phyloP scores from a whole-genome alignment of 2,888 invertebrate genomes.

The Eupeodes luniger region DNA sequence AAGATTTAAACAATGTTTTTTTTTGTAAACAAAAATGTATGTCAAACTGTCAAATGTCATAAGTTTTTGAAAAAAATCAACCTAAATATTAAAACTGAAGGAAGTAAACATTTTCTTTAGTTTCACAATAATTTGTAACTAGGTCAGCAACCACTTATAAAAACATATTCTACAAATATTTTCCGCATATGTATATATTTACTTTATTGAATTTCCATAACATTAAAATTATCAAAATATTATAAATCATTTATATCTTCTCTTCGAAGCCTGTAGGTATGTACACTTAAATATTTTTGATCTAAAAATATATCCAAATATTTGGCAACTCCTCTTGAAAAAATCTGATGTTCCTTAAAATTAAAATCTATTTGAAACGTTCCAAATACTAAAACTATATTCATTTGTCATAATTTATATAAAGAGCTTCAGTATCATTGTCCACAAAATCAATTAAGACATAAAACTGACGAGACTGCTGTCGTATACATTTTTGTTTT shows the following conservation, averaged over 20 bases:
- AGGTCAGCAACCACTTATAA: constrained; percentile 13
- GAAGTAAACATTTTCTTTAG: background rate
- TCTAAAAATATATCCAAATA: constrained; percentile 19
- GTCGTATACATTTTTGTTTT: background rate
- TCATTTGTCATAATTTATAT: background rate
- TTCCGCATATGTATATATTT: background rate
- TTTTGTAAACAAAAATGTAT: background rate
- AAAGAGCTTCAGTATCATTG: constrained; percentile 13
- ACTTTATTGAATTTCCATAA: background rate
- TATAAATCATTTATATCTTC: background rate
- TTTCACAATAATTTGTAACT: background rate
- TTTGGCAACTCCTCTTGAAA: constrained; percentile 15
- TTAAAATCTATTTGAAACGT: constrained; percentile 13
- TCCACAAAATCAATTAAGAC: constrained; percentile 28
- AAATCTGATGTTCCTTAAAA: constrained; percentile 20
- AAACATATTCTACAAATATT: background rate
- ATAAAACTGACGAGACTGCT: constrained; percentile 1
- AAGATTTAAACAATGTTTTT: background rate
- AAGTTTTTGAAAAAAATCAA: background rate
- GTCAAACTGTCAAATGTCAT: background rate
- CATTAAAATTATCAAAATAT: background rate
- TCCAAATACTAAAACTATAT: background rate
- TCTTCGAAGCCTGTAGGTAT: background rate
- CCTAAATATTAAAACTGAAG: background rate
- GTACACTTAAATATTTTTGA: background rate